Evolutionary conservation across 1,140 invertebrate genomes (phyloP).

Genomic region (Proctacanthus coquilletti): DNA sequence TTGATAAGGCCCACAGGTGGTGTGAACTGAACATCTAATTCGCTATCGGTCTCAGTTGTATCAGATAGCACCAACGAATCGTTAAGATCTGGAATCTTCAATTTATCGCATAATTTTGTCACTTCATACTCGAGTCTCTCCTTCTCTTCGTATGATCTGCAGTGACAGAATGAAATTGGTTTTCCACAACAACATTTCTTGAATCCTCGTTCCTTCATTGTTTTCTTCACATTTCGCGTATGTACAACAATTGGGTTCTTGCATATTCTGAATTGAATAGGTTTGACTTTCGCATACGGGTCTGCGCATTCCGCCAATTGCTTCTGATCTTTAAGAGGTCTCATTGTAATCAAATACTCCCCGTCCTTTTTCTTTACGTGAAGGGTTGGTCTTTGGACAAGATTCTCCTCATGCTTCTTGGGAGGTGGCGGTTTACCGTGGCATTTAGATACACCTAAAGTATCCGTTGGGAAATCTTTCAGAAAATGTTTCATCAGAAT

Average conservation of each 20-base stretch:
- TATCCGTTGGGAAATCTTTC: constrained; percentile 20
- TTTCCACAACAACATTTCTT: constrained; percentile 21
- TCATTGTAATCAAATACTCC: constrained; percentile 19
- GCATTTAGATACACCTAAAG: constrained; percentile 16
- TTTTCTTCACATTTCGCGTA: constrained; percentile 16
- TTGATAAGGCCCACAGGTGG: constrained; percentile 23
- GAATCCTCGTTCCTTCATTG: constrained; percentile 20
- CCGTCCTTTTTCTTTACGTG: constrained; percentile 25
- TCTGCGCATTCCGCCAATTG: constrained; percentile 12
- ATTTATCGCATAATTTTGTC: constrained; percentile 12
- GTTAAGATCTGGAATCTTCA: constrained; percentile 10
- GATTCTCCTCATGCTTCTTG: constrained; percentile 3
- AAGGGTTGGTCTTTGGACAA: constrained; percentile 20
- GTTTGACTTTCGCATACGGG: constrained; percentile 22
- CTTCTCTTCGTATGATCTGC: constrained; percentile 24
- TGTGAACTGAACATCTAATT: constrained; percentile 25
- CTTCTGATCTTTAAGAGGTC: constrained; percentile 16
- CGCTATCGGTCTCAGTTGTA: constrained; percentile 20
- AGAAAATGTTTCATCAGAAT: constrained; percentile 24
- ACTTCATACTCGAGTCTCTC: constrained; percentile 14
- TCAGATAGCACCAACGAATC: constrained; percentile 16
- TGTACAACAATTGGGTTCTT: constrained; percentile 15
- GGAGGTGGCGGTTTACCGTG: constrained; percentile 10
- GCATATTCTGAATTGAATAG: constrained; percentile 21
- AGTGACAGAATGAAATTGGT: constrained; percentile 17